These are phyloP conservation scores for Tyto alba DNA, from an alignment of 2,113 vertebrate species.

Conservation along the genomic window DNA sequence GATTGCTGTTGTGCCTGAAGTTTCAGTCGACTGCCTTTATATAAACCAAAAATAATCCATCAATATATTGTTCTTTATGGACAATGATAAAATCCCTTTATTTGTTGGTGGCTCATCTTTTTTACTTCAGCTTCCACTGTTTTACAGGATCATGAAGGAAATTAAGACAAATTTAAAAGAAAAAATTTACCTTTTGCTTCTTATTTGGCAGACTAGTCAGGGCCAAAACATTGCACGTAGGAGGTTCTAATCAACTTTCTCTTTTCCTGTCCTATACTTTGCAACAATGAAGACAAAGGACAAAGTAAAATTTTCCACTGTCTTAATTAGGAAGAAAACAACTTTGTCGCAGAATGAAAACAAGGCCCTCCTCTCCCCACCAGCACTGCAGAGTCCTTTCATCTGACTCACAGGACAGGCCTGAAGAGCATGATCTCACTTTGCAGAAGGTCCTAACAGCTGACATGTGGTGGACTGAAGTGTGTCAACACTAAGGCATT, in stretches of 20 bases:
- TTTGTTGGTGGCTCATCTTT: neutral
- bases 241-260: conserved; percentile 1
- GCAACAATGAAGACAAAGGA: conserved; percentile 3
- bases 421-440: conserved; percentile 17
- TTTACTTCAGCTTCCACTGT: neutral
- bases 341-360: neutral
- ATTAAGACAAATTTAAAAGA: conserved; percentile 1
- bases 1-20: neutral
- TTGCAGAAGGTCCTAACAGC: neutral
- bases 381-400: neutral
- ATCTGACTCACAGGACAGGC: neutral
- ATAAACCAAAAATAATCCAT: conserved; percentile 19
- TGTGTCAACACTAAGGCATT: neutral
- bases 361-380: neutral
- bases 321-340: conserved; percentile 5
- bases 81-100: neutral
- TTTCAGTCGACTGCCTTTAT: neutral
- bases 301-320: conserved; percentile 28
- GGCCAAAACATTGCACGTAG: neutral
- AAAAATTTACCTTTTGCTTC: neutral
- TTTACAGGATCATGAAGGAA: neutral
- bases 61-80: neutral
- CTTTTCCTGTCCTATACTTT: neutral
- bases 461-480: conserved; percentile 21
- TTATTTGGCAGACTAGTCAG: neutral